Evolutionary conservation across 2,888 invertebrate genomes (phyloP).

Genomic region (Endomychus coccineus): DNA sequence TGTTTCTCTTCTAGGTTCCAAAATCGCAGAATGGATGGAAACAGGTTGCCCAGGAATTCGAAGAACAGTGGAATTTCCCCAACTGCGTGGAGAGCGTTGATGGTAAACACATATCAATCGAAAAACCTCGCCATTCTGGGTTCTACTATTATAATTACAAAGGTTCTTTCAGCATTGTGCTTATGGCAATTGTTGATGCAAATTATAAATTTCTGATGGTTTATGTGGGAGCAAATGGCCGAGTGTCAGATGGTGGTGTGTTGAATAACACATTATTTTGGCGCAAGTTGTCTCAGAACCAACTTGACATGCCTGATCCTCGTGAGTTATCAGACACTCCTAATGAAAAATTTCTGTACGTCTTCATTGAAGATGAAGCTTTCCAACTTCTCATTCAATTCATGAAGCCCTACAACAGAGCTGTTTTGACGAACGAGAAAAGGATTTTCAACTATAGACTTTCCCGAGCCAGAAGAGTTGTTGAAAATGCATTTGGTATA

Average conservation of each 20-base stretch:
- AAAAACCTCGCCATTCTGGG: not conserved
- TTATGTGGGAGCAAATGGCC: slow-evolving; percentile 23
- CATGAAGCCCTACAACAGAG: slow-evolving; percentile 21
- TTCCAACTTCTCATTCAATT: slow-evolving; percentile 20
- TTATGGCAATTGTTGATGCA: not conserved
- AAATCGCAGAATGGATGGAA: slow-evolving; percentile 2
- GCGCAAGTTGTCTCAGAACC: slow-evolving; percentile 12
- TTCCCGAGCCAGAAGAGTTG: slow-evolving; percentile 15
- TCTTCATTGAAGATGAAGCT: slow-evolving; percentile 24
- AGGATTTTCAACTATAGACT: slow-evolving; percentile 18
- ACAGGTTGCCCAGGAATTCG: slow-evolving; percentile 3
- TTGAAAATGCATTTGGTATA: slow-evolving; percentile 19
- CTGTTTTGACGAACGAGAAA: slow-evolving; percentile 14
- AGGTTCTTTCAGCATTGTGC: slow-evolving; percentile 1
- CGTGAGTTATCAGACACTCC: slow-evolving; percentile 14
- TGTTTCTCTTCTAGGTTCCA: slow-evolving; percentile 3
- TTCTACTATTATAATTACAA: slow-evolving; percentile 6
- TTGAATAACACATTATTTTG: slow-evolving; percentile 19
- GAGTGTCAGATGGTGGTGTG: slow-evolving; percentile 24
- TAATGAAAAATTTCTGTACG: slow-evolving; percentile 8
- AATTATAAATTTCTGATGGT: not conserved
- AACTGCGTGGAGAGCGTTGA: slow-evolving; percentile 2
- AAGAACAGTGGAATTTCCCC: slow-evolving; percentile 7
- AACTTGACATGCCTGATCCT: slow-evolving; percentile 16
- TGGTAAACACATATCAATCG: slow-evolving; percentile 3